Conservation (phyloP, 1,140 invertebrate genomes). For the Pseudomyrmex gracilis region DNA sequence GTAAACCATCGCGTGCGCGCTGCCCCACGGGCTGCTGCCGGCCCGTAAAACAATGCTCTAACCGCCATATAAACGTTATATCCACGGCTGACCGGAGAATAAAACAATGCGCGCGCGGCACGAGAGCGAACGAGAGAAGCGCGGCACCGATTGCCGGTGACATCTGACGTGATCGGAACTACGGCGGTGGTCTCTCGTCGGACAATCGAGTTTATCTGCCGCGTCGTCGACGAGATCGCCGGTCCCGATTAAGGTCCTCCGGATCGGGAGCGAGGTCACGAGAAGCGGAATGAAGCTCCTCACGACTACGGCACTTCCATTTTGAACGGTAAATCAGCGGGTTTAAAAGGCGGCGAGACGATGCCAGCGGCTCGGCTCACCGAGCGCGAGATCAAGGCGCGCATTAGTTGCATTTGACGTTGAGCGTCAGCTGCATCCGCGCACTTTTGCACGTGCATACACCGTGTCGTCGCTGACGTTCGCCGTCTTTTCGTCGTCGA, state of each 20-base stretch:
- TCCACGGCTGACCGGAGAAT: constrained; percentile 10
- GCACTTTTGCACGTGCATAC: constrained; percentile 52
- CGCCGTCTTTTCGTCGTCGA: constrained; percentile 54
- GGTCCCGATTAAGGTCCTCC: constrained; percentile 31
- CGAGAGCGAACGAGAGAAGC: constrained; percentile 1
- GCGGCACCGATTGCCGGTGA: constrained; percentile 60
- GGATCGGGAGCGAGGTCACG: constrained; percentile 61
- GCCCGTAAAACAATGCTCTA: constrained; percentile 30
- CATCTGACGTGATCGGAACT: constrained; percentile 63
- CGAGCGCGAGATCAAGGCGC: constrained; percentile 78
- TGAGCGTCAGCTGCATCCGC: constrained; percentile 81
- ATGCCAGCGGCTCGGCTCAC: constrained; percentile 21
- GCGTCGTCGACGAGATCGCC: constrained; percentile 50
- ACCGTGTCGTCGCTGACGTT: constrained; percentile 35
- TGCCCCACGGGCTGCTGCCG: background rate
- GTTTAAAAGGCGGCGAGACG: constrained; percentile 69
- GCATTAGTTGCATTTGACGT: constrained; percentile 83
- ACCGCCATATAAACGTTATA: constrained; percentile 7
- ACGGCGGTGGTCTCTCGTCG: constrained; percentile 51
- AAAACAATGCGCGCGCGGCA: constrained; percentile 36
- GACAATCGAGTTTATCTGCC: constrained; percentile 48
- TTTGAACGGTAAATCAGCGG: constrained; percentile 70
- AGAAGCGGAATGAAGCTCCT: constrained; percentile 13
- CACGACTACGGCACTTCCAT: constrained; percentile 64
- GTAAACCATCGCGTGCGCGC: background rate